phyloP scores from a whole-genome alignment of 2,797 vertebrate species.

The Caiman crocodilus region DNA sequence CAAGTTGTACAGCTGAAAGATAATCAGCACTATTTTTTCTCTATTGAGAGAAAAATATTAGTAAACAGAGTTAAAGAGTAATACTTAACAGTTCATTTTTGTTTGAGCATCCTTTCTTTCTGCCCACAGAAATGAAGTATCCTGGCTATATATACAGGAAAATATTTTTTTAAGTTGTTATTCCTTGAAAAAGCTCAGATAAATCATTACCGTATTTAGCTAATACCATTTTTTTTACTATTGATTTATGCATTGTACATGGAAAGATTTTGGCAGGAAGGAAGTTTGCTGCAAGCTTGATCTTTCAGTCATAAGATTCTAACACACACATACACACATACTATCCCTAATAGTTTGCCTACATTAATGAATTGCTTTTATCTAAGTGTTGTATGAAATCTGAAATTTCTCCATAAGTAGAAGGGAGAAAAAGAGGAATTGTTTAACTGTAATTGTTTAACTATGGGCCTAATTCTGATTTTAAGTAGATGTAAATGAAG shows the following conservation, averaged over 20 bases:
- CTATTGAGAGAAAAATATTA: neutral
- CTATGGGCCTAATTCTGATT: neutral
- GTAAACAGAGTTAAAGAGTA: neutral
- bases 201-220: too few relatives aligned
- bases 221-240: neutral
- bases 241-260: neutral
- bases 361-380: too few relatives aligned
- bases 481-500: neutral
- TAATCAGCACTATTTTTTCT: neutral
- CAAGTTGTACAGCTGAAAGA: neutral
- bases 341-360: too few relatives aligned
- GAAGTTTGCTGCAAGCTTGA: neutral
- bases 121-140: neutral
- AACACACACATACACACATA: neutral
- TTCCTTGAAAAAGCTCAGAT: too few relatives aligned
- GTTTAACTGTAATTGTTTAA: neutral
- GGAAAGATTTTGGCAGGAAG: neutral
- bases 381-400: neutral
- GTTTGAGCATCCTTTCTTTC: neutral
- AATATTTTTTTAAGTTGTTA: too few relatives aligned
- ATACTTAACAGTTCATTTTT: neutral
- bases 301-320: neutral
- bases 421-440: neutral
- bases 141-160: neutral
- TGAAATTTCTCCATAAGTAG: neutral